phyloP scores from a whole-genome alignment of 2,797 vertebrate genomes.

The Danio choprae region DNA sequence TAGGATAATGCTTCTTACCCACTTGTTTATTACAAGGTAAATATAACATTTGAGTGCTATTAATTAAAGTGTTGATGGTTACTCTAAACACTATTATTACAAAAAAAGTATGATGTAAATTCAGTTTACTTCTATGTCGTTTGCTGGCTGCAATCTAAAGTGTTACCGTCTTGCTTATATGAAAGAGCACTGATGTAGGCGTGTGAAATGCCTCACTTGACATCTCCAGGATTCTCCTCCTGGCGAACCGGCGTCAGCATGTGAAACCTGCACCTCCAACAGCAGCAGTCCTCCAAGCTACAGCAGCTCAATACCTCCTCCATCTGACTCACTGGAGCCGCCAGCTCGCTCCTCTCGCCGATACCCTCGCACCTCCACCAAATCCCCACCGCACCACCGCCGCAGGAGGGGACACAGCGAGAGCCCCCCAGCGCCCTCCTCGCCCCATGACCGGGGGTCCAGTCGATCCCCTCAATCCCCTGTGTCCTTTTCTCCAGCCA shows the following conservation, averaged over 20 bases:
- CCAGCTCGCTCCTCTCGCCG: slow-evolving; percentile 75
- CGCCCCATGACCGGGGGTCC: slow-evolving; percentile 68
- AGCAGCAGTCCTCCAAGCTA: slow-evolving; percentile 80
- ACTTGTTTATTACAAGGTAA: no score
- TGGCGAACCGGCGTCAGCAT: slow-evolving; percentile 75
- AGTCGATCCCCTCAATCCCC: slow-evolving; percentile 72
- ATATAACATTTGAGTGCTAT: no score
- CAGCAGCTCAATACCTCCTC: slow-evolving; percentile 64
- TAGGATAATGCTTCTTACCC: no score
- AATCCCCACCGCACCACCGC: slow-evolving; percentile 74
- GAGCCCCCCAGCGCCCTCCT: slow-evolving; percentile 70
- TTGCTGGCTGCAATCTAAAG: not conserved
- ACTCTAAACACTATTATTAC: no score
- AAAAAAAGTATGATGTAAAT: no score
- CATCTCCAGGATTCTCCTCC: slow-evolving; percentile 73
- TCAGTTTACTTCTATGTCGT: no score
- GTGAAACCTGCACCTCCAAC: slow-evolving; percentile 75
- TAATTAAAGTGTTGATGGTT: no score
- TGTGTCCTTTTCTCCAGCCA: slow-evolving; percentile 69
- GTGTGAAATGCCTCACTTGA: slow-evolving; percentile 32
- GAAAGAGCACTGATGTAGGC: slow-evolving; percentile 24
- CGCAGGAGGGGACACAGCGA: slow-evolving; percentile 68
- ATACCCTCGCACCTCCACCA: slow-evolving; percentile 79
- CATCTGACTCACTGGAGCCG: slow-evolving; percentile 72
- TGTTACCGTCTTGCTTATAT: slow-evolving; percentile 14